Conservation (phyloP, 2,888 invertebrate genomes). For the Dioctria rufipes region DNA sequence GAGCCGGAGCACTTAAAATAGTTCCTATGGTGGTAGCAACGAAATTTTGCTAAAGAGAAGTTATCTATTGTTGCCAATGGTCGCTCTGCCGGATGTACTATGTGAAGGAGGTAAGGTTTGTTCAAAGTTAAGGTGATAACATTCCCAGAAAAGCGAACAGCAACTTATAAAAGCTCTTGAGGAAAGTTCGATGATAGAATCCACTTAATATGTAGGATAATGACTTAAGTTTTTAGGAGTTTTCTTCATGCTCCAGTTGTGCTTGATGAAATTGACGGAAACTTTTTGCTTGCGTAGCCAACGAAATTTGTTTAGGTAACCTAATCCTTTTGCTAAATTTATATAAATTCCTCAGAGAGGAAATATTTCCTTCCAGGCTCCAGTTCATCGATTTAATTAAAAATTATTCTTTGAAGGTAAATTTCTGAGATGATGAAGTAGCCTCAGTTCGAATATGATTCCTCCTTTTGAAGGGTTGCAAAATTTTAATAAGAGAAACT, state of each 20-base stretch:
- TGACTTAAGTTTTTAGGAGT: conserved; percentile 4
- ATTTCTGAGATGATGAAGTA: not conserved
- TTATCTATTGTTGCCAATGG: no score
- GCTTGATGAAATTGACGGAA: not conserved
- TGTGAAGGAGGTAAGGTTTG: no score
- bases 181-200: conserved; percentile 6
- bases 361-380: not conserved
- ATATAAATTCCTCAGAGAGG: not conserved
- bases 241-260: not conserved
- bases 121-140: not conserved
- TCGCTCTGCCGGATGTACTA: no score
- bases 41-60: no score
- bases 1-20: no score
- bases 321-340: conserved; percentile 1
- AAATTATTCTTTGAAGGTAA: not conserved
- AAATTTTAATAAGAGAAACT: not conserved
- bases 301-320: conserved; percentile 3
- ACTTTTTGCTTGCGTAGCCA: not conserved
- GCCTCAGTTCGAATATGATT: not conserved
- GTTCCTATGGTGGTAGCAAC: no score
- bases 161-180: not conserved
- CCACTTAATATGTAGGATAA: conserved; percentile 13
- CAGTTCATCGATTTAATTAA: conserved; percentile 1
- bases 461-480: not conserved
- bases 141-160: not conserved